Base-by-base conservation (phyloP, 2,888 invertebrate species). In the Eubasilissa splendida region DNA sequence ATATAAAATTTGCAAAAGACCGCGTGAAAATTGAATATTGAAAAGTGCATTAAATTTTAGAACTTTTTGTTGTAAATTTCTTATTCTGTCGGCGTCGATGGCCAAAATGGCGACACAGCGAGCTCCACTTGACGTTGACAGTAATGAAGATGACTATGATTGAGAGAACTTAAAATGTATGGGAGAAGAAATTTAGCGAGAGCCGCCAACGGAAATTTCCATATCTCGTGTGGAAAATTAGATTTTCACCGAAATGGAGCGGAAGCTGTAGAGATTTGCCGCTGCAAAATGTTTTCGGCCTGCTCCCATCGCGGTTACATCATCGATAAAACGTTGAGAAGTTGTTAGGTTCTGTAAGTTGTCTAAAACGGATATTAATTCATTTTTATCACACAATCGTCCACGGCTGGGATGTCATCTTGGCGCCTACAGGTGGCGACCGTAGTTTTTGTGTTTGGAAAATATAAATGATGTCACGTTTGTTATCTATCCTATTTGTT, bases 171-270 rank as follows among this genome's bases (percentile, higher is more conserved):
- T 68, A 14, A 68, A 68, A 68, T 68, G 42, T 50, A 68, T 50
- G 22, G 14, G 68, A 14, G 50, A 52, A 50, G 52, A 14, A 68
- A 68, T 50, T 68, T 4, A 12, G 68, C 10, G 58, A 10, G n/a
- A 58, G 12, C 58, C 58, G 42, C 42, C 42, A n/a, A 58, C 58
- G 52, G 4, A 14, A 68, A 68, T 68, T 68, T 68, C 68, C 68
- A 52, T 68, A 50, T 50, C 52, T 68, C 68, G 68, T 50, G 52
- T 68, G 68, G 68, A 68, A 68, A 68, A 68, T 68, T 68, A 68
- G 68, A 68, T 68, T 68, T 50, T 50, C 52, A 50, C 42, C 8
- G 68, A 68, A 68, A 68, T n/a, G 68, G 52, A 14, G 52, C 50
- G 52, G 68, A 68, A 68, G 50, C 50, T 52, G 52, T n/a, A 42